These are phyloP conservation scores for Salvelinus fontinalis DNA, from an alignment of 2,113 vertebrate genomes.

Conservation along the genomic window DNA sequence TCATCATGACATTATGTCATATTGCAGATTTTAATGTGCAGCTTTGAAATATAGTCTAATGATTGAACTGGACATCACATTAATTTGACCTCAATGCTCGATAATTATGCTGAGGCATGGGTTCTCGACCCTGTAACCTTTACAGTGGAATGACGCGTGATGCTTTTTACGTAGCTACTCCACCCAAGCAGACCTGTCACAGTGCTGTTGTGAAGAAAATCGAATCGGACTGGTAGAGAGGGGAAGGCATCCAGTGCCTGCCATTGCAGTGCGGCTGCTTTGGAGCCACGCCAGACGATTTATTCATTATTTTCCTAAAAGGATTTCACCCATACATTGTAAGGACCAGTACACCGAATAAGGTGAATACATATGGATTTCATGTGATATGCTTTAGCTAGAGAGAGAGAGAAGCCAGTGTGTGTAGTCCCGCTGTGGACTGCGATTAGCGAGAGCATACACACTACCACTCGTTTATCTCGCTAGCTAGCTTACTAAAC, in stretches of 20 bases:
- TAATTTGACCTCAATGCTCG: not conserved
- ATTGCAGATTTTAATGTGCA: not conserved
- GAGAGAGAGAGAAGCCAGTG: not conserved
- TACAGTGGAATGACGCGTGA: slow-evolving; percentile 52
- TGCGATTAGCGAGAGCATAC: slow-evolving; percentile 40
- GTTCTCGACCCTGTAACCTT: slow-evolving; percentile 4
- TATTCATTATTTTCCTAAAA: slow-evolving; percentile 27
- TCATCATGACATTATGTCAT: not conserved
- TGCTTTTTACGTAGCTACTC: slow-evolving; percentile 27
- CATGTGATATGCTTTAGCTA: not conserved
- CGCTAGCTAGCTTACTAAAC: not conserved
- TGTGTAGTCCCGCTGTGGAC: not conserved
- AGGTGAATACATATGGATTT: slow-evolving; percentile 57
- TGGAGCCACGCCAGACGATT: slow-evolving; percentile 57
- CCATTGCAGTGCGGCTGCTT: slow-evolving; percentile 75
- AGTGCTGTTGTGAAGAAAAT: slow-evolving; percentile 63
- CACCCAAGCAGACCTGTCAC: slow-evolving; percentile 71
- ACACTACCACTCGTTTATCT: not conserved
- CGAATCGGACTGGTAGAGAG: slow-evolving; percentile 59
- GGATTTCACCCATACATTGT: slow-evolving; percentile 48
- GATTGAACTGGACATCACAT: not conserved
- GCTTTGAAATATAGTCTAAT: not conserved
- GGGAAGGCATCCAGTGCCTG: slow-evolving; percentile 69
- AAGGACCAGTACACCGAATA: slow-evolving; percentile 48
- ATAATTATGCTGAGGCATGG: not conserved